phyloP scores from a whole-genome alignment of 2,113 vertebrate species.

The Caranx ignobilis region DNA sequence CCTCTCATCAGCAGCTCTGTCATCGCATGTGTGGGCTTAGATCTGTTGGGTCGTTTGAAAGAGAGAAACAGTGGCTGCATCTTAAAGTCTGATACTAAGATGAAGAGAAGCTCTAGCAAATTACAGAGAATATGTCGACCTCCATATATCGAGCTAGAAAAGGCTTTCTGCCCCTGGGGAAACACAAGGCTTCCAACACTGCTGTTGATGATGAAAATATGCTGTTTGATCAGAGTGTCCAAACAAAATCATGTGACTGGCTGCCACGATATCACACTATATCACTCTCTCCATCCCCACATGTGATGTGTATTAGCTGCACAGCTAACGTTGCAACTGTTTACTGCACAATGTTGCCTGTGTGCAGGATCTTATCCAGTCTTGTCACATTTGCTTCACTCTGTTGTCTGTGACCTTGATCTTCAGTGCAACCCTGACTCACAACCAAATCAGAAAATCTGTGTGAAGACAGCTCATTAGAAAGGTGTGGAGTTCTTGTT shows the following conservation, averaged over 20 bases:
- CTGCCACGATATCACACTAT: slow-evolving; percentile 1
- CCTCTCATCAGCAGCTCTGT: slow-evolving; percentile 56
- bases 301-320: slow-evolving; percentile 3
- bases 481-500: not conserved
- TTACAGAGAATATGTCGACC: slow-evolving; percentile 6
- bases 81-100: slow-evolving; percentile 7
- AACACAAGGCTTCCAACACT: slow-evolving; percentile 1
- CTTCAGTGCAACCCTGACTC: not conserved
- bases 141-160: not conserved
- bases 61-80: slow-evolving; percentile 1
- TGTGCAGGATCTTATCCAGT: slow-evolving; percentile 3
- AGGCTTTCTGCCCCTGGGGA: not conserved
- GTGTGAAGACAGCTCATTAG: slow-evolving; percentile 5
- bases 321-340: no score
- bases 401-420: slow-evolving; percentile 16
- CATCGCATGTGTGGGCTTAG: slow-evolving; percentile 1
- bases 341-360: slow-evolving; percentile 17
- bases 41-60: slow-evolving; percentile 31
- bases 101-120: slow-evolving; percentile 8
- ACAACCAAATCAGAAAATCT: slow-evolving; percentile 13
- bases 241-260: slow-evolving; percentile 30
- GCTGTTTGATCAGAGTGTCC: slow-evolving; percentile 4
- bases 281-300: not conserved
- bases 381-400: slow-evolving; percentile 26
- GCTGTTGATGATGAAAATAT: not conserved